Evolutionary conservation across 2,797 vertebrate genomes (phyloP).

Genomic region (Rallus crepitans): DNA sequence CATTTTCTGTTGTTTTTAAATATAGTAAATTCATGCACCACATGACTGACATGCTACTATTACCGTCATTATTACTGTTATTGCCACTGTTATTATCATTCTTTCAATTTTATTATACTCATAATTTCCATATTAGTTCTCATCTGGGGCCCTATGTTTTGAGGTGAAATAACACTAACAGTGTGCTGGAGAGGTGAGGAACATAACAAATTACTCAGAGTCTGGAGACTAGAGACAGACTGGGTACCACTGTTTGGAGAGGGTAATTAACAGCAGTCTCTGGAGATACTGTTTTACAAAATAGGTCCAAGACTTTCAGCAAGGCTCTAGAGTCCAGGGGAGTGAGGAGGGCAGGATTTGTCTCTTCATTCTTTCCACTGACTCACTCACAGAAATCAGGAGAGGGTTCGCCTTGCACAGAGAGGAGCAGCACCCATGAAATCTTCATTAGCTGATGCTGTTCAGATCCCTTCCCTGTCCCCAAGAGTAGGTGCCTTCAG

Average conservation of each 20-base stretch:
- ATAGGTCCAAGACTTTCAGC: background rate
- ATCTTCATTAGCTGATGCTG: background rate
- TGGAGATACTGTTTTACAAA: background rate
- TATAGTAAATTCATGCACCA: background rate
- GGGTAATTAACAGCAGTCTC: rapidly evolving
- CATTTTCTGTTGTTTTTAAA: background rate
- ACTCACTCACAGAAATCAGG: background rate
- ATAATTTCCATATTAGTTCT: background rate
- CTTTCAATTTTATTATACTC: background rate
- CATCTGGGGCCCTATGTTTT: background rate
- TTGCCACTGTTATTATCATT: background rate
- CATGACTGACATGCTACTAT: background rate
- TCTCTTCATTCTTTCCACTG: background rate
- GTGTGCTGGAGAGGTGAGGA: background rate
- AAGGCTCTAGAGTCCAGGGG: rapidly evolving
- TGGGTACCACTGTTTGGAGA: rapidly evolving
- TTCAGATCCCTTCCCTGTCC: background rate
- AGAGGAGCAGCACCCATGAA: background rate
- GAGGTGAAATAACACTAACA: background rate
- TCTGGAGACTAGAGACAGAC: background rate
- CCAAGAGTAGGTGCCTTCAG: background rate
- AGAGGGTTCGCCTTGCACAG: background rate
- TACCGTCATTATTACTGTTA: background rate
- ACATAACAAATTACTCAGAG: background rate
- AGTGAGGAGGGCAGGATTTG: background rate